Conservation (phyloP, 2,113 vertebrate species). For the Xenotilapia caudafasciata region DNA sequence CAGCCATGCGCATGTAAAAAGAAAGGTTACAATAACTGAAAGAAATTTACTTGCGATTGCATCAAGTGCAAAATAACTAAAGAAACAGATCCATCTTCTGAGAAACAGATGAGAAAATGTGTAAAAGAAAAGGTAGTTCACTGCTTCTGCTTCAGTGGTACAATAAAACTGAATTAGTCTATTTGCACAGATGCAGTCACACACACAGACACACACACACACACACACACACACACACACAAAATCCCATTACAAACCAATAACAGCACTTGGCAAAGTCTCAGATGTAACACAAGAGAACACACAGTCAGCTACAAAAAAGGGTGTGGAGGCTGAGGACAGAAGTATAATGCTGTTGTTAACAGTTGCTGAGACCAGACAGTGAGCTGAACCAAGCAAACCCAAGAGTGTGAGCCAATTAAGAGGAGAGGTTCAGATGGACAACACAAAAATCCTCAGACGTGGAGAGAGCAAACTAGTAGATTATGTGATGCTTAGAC, state of each 20-base stretch:
- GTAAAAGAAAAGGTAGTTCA: not conserved
- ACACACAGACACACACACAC: not conserved
- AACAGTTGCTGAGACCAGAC: not conserved
- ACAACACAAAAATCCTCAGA: not conserved
- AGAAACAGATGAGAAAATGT: not conserved
- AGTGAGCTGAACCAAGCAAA: not conserved
- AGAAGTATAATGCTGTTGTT: not conserved
- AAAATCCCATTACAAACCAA: not conserved
- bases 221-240: not conserved
- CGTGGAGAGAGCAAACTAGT: not conserved
- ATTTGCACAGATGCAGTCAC: not conserved
- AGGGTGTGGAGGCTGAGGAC: not conserved
- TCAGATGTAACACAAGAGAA: not conserved
- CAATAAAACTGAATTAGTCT: not conserved
- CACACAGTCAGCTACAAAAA: not conserved
- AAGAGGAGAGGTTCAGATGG: not conserved
- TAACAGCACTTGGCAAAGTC: not conserved
- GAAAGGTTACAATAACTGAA: not conserved
- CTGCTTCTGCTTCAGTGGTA: not conserved
- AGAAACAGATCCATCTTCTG: not conserved
- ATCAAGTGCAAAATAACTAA: not conserved
- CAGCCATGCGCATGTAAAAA: not conserved
- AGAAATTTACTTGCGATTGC: not conserved
- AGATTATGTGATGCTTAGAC: not conserved
- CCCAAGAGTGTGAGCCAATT: not conserved